Conservation (phyloP, 2,113 vertebrate species). For the Triplophysa rosa region DNA sequence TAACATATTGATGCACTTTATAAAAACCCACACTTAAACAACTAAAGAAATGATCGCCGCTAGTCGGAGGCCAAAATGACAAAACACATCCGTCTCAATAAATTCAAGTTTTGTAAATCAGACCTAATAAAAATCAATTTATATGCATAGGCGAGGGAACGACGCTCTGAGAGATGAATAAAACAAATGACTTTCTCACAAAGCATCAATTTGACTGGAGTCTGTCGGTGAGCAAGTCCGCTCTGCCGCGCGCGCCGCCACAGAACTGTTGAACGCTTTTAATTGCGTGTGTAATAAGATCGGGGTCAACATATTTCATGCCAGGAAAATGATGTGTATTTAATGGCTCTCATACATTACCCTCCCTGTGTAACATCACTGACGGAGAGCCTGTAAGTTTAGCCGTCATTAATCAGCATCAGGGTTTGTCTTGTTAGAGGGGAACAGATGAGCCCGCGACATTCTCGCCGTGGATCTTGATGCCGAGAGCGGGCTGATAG, state of each 20-base stretch:
- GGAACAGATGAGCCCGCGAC: constrained; percentile 82
- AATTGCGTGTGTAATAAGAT: constrained; percentile 85
- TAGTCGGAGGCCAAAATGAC: not conserved
- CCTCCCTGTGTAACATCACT: constrained; percentile 78
- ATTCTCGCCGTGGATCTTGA: constrained; percentile 69
- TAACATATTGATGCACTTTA: constrained; percentile 11
- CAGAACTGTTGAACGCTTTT: constrained; percentile 78
- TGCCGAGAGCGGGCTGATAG: constrained; percentile 87
- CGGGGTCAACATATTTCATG: constrained; percentile 86
- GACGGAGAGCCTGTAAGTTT: constrained; percentile 78
- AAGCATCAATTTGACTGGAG: constrained; percentile 68
- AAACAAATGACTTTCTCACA: constrained; percentile 70
- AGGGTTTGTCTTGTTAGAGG: constrained; percentile 81
- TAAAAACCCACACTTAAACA: not conserved
- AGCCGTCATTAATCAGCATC: constrained; percentile 81
- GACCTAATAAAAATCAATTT: constrained; percentile 70
- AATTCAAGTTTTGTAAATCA: constrained; percentile 21
- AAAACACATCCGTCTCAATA: constrained; percentile 19
- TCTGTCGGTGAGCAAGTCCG: constrained; percentile 66
- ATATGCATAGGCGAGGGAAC: constrained; percentile 64
- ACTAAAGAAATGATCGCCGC: not conserved
- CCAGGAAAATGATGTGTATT: constrained; percentile 83
- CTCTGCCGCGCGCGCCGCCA: constrained; percentile 61
- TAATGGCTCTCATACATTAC: constrained; percentile 83
- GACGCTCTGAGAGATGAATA: constrained; percentile 70